phyloP scores from a whole-genome alignment of 2,888 invertebrate genomes.

The Diadromus collaris region DNA sequence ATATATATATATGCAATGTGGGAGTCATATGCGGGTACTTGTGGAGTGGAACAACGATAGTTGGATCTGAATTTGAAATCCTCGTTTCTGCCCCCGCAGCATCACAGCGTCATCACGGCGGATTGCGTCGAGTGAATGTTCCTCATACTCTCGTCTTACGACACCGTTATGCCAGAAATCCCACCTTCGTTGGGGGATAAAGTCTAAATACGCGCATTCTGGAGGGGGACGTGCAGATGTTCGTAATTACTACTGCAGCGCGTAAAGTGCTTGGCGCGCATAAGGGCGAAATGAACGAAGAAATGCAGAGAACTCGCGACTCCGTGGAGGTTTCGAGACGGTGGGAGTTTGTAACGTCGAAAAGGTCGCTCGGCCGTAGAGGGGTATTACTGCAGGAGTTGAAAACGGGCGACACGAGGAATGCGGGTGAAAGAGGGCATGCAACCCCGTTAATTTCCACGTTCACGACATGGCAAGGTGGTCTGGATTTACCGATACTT shows the following conservation, averaged over 20 bases:
- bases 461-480: conserved; percentile 31
- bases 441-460: conserved; percentile 49
- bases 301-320: conserved; percentile 39
- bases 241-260: conserved; percentile 60
- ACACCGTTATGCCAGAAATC: conserved; percentile 19
- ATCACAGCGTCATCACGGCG: conserved; percentile 41
- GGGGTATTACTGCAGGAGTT: conserved; percentile 27
- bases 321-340: conserved; percentile 1
- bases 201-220: conserved; percentile 60
- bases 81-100: conserved; percentile 24
- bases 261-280: conserved; percentile 44
- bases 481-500: conserved; percentile 52
- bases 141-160: conserved; percentile 39
- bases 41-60: conserved; percentile 39
- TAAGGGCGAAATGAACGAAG: conserved; percentile 47
- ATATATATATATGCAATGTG: conserved; percentile 52
- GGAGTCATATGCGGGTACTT: conserved; percentile 42
- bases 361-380: conserved; percentile 26
- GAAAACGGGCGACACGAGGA: conserved; percentile 32
- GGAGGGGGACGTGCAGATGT: conserved; percentile 56
- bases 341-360: conserved; percentile 37
- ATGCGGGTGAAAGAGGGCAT: conserved; percentile 36
- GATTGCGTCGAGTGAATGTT: conserved; percentile 48
- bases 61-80: conserved; percentile 31
- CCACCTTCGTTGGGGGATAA: conserved; percentile 26